Evolutionary conservation across 2,797 vertebrate species (phyloP).

Genomic region (Lophotriccus pileatus): DNA sequence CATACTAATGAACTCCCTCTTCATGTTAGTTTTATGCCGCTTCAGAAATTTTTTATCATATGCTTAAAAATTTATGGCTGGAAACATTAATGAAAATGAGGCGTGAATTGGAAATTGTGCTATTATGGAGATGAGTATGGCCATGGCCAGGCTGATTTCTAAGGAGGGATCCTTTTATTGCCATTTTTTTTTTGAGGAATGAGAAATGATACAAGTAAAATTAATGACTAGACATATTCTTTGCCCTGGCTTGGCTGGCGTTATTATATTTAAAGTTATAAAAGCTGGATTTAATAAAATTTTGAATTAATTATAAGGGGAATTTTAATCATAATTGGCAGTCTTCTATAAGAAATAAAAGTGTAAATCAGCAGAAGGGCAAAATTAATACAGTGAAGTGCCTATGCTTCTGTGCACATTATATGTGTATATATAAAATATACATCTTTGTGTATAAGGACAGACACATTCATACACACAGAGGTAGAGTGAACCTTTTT

Average conservation of each 20-base stretch:
- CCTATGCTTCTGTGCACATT: neutral
- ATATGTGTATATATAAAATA: neutral
- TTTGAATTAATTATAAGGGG: slow-evolving; percentile 78
- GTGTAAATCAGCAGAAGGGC: neutral
- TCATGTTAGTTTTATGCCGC: slow-evolving; percentile 86
- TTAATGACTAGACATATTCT: slow-evolving; percentile 68
- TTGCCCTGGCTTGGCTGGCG: slow-evolving; percentile 29
- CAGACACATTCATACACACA: neutral
- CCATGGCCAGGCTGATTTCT: slow-evolving; percentile 74
- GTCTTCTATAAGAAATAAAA: slow-evolving; percentile 53
- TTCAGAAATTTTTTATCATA: slow-evolving; percentile 88
- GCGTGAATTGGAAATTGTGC: slow-evolving; percentile 84
- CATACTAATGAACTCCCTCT: slow-evolving; percentile 82
- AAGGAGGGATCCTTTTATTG: slow-evolving; percentile 81
- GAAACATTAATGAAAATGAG: slow-evolving; percentile 88
- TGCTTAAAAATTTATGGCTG: slow-evolving; percentile 87
- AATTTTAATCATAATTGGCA: slow-evolving; percentile 72
- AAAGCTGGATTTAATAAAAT: slow-evolving; percentile 78
- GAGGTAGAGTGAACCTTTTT: neutral
- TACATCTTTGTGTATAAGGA: neutral
- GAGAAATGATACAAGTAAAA: slow-evolving; percentile 73
- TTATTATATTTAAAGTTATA: slow-evolving; percentile 75
- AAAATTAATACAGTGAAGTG: neutral
- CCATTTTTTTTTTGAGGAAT: slow-evolving; percentile 66
- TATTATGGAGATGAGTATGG: slow-evolving; percentile 80